Evolutionary conservation across 2,113 vertebrate species (phyloP).

Genomic region (Oryzias melastigma): DNA sequence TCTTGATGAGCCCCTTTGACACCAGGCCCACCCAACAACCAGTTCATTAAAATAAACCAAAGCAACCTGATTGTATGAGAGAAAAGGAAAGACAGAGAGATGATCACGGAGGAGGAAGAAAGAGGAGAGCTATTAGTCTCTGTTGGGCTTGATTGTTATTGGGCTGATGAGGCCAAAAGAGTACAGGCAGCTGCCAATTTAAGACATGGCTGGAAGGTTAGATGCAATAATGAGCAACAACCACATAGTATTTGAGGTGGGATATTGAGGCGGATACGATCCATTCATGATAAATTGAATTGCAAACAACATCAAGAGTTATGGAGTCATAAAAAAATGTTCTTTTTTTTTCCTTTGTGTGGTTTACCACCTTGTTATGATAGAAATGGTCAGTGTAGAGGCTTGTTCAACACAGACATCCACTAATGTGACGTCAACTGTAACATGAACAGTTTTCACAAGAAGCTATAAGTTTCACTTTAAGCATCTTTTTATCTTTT

Average conservation of each 20-base stretch:
- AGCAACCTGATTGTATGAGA: constrained; percentile 21
- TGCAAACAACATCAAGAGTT: constrained; percentile 28
- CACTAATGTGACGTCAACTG: too few species aligned
- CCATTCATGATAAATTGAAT: constrained; percentile 39
- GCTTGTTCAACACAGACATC: too few species aligned
- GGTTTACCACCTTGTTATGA: neutral
- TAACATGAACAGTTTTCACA: too few species aligned
- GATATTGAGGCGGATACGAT: constrained; percentile 13
- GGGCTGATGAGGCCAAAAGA: constrained; percentile 53
- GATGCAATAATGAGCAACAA: constrained; percentile 48
- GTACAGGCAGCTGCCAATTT: constrained; percentile 53
- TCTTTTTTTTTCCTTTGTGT: constrained; percentile 4
- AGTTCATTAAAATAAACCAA: constrained; percentile 62
- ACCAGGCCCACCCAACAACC: constrained; percentile 39
- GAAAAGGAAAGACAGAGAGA: constrained; percentile 10
- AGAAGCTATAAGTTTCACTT: too few species aligned
- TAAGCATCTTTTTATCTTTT: too few species aligned
- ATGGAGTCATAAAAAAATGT: constrained; percentile 18
- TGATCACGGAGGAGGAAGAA: constrained; percentile 20
- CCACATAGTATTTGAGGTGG: constrained; percentile 33
- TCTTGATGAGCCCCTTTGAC: constrained; percentile 60
- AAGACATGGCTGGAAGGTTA: constrained; percentile 47
- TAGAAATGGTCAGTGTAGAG: too few species aligned
- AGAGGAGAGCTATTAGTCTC: constrained; percentile 29
- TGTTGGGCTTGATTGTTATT: constrained; percentile 27